Conservation (phyloP, 2,797 vertebrate species). For the Myotis pilosus region DNA sequence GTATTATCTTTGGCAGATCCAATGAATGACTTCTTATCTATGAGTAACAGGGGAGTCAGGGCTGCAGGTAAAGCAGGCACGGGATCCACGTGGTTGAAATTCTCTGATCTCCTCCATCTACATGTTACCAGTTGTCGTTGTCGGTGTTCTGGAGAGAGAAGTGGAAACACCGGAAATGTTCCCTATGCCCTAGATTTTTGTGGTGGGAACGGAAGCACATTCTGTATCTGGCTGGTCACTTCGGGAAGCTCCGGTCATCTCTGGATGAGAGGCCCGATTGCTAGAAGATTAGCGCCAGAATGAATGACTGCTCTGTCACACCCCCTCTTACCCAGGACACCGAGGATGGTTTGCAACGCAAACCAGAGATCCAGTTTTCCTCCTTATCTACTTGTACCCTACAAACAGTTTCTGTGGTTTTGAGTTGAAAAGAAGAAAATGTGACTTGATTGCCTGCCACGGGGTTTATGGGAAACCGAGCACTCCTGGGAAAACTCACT, state of each 20-base stretch:
- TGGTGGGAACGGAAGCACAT: not conserved
- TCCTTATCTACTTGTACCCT: not conserved
- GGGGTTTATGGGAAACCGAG: not conserved
- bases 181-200: not conserved
- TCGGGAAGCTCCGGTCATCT: not conserved
- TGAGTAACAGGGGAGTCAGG: not conserved
- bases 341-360: fast-evolving
- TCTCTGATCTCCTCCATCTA: not conserved
- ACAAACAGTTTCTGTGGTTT: not conserved
- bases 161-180: not conserved
- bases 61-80: not conserved
- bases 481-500: not conserved
- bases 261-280: not conserved
- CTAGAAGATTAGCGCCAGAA: not conserved
- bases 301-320: not conserved
- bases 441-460: not conserved
- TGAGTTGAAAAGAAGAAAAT: not conserved
- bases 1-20: not conserved
- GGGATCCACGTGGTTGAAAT: not conserved
- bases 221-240: not conserved
- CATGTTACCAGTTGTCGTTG: not conserved
- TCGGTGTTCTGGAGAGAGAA: not conserved
- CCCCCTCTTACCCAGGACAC: not conserved
- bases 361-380: not conserved
- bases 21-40: not conserved